phyloP scores from a whole-genome alignment of 1,140 invertebrate species.

The Myzus persicae region DNA sequence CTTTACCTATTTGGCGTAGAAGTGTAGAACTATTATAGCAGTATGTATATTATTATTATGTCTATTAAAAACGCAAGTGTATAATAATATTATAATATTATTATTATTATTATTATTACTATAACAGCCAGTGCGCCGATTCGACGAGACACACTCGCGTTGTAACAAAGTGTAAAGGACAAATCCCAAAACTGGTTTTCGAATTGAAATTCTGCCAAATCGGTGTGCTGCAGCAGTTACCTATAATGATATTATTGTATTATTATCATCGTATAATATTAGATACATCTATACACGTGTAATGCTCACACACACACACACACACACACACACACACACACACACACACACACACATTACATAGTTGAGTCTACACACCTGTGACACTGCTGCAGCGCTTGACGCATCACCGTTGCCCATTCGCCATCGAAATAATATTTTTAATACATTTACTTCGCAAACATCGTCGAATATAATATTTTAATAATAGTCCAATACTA shows the following conservation, averaged over 20 bases:
- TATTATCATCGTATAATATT: background rate
- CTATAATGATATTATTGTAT: background rate
- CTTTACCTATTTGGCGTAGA: background rate
- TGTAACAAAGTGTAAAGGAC: constrained; percentile 13
- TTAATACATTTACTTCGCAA: background rate
- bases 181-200: constrained; percentile 33
- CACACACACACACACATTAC: background rate
- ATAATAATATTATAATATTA: background rate
- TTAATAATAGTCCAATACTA: background rate
- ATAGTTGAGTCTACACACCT: background rate
- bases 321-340: background rate
- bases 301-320: background rate
- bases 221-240: background rate
- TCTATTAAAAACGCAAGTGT: constrained; percentile 11
- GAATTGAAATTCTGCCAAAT: constrained; percentile 18
- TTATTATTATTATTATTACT: too few species aligned
- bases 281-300: background rate
- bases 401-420: background rate
- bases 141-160: background rate
- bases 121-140: background rate
- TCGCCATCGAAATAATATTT: background rate
- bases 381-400: background rate
- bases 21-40: background rate
- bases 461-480: background rate
- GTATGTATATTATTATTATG: background rate